These are phyloP conservation scores for Puntigrus tetrazona DNA, from an alignment of 2,113 vertebrate species.

Conservation along the genomic window DNA sequence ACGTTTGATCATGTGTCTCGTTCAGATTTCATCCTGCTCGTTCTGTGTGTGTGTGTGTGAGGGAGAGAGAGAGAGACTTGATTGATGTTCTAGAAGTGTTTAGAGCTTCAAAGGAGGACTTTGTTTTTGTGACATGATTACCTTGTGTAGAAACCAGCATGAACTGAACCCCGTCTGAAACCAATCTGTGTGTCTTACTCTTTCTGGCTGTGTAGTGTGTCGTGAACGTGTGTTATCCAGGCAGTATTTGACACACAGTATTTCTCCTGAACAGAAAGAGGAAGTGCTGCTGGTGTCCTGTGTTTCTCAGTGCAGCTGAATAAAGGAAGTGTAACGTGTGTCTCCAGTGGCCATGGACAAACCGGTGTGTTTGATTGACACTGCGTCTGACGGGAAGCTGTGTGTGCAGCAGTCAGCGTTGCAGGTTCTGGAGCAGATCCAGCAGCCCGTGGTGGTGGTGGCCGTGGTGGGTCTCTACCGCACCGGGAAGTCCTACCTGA, in stretches of 20 bases:
- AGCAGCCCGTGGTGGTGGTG: slow-evolving; percentile 56
- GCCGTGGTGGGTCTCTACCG: slow-evolving; percentile 47
- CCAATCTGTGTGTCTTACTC: background rate
- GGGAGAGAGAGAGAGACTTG: too few species aligned
- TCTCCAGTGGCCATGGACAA: background rate
- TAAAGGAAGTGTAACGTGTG: background rate
- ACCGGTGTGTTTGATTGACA: background rate
- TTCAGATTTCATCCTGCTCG: background rate
- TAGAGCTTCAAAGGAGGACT: background rate
- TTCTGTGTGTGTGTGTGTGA: background rate
- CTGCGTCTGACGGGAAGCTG: background rate
- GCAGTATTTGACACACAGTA: background rate
- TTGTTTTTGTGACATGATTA: background rate
- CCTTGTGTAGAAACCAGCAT: background rate
- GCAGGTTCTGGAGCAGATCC: slow-evolving; percentile 43
- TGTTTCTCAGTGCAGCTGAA: background rate
- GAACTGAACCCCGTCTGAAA: background rate
- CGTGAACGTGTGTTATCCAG: background rate
- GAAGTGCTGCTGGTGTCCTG: background rate
- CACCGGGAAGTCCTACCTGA: slow-evolving; percentile 55
- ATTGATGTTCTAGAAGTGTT: background rate
- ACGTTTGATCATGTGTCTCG: background rate
- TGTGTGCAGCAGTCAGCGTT: background rate
- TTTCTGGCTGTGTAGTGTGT: background rate
- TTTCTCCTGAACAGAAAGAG: background rate